Conservation (phyloP, 2,797 vertebrate genomes). For the Sebastes jordani region DNA sequence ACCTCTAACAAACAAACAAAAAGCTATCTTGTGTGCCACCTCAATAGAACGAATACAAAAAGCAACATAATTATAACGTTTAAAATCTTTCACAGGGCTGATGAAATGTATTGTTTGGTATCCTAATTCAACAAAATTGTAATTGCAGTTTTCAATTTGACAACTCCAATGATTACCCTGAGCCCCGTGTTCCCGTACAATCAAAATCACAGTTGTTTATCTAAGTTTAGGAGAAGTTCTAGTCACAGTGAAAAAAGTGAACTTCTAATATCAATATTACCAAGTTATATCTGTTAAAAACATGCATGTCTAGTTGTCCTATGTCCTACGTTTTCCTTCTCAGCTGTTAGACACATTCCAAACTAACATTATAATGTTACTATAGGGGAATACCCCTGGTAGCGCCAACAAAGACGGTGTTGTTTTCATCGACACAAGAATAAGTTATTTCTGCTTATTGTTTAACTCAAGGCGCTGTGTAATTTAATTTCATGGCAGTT, state of each 20-base stretch:
- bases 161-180: background rate
- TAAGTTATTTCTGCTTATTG: background rate
- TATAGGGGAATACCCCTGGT: background rate
- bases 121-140: background rate
- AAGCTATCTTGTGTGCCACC: background rate
- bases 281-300: background rate
- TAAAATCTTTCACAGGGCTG: background rate
- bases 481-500: constrained; percentile 19
- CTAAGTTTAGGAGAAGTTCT: background rate
- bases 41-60: background rate
- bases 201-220: background rate
- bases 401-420: background rate
- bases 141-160: background rate
- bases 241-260: background rate
- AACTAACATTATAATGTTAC: background rate
- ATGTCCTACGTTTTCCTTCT: background rate
- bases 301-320: background rate
- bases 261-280: background rate
- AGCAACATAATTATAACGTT: background rate
- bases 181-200: background rate
- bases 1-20: background rate
- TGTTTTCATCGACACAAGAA: background rate
- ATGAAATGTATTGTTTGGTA: background rate
- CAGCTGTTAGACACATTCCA: background rate
- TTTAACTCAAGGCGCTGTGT: background rate